Evolutionary conservation across 2,888 invertebrate species (phyloP).

Genomic region (Drosophila monieri): DNA sequence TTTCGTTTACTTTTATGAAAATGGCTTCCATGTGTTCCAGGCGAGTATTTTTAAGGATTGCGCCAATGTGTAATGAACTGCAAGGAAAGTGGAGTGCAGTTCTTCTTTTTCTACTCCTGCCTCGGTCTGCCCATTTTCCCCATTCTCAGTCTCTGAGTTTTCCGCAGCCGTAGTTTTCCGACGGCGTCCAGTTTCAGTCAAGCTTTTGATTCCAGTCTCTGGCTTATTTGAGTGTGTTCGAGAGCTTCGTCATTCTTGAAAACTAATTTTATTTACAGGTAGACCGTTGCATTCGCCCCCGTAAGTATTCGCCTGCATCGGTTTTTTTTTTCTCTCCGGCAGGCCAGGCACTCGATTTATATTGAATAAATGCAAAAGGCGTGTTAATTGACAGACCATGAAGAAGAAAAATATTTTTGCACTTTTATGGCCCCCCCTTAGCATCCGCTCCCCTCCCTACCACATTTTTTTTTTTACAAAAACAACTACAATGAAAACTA

Average conservation of each 20-base stretch:
- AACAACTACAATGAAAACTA: conserved; percentile 14
- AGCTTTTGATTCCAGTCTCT: conserved; percentile 3
- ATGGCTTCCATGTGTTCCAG: conserved; percentile 48
- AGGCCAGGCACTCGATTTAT: conserved; percentile 65
- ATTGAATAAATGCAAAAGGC: conserved; percentile 79
- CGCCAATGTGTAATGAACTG: conserved; percentile 70
- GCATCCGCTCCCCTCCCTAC: background rate
- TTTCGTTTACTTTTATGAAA: conserved; percentile 74
- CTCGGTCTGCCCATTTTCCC: conserved; percentile 1
- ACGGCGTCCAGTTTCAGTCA: conserved; percentile 11
- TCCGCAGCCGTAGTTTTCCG: conserved; percentile 3
- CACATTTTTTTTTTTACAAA: background rate
- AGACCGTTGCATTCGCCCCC: conserved; percentile 24
- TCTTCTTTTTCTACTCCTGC: background rate
- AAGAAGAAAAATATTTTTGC: conserved; percentile 70
- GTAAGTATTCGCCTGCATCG: background rate
- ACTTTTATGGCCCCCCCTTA: conserved; percentile 48
- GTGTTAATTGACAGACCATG: conserved; percentile 80
- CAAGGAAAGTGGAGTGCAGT: conserved; percentile 20
- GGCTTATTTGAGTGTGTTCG: conserved; percentile 23
- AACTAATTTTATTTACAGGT: conserved; percentile 73
- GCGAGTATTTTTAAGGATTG: conserved; percentile 60
- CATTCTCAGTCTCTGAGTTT: conserved; percentile 4
- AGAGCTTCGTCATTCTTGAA: conserved; percentile 43
- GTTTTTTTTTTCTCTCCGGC: background rate